These are phyloP conservation scores for Drosophila demipolita DNA, from an alignment of 2,888 invertebrate genomes.

Conservation along the genomic window DNA sequence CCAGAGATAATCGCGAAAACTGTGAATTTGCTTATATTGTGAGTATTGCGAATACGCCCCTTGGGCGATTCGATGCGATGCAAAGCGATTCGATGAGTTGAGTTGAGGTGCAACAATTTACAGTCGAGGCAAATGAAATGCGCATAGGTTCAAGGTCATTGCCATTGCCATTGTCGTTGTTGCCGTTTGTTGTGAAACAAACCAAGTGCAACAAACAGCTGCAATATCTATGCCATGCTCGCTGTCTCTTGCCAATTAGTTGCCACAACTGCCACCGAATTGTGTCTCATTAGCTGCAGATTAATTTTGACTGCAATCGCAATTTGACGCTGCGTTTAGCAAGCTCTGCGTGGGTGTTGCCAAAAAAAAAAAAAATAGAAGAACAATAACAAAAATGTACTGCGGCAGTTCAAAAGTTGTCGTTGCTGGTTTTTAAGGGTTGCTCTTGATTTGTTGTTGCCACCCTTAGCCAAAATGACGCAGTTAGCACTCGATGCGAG, in stretches of 20 bases:
- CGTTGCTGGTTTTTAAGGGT: constrained; percentile 14
- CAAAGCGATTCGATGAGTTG: background rate
- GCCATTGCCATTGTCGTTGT: constrained; percentile 51
- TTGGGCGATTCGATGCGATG: background rate
- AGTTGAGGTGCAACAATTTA: background rate
- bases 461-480: constrained; percentile 38
- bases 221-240: constrained; percentile 18
- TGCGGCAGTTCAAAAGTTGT: constrained; percentile 3
- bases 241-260: constrained; percentile 61
- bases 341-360: constrained; percentile 53
- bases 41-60: constrained; percentile 52
- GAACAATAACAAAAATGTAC: background rate
- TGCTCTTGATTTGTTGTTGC: background rate
- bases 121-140: constrained; percentile 28
- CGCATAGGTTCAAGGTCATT: constrained; percentile 51
- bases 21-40: constrained; percentile 16
- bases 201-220: constrained; percentile 38
- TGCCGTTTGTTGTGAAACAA: constrained; percentile 31
- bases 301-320: constrained; percentile 70
- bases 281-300: constrained; percentile 75
- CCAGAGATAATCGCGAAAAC: constrained; percentile 10
- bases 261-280: constrained; percentile 48
- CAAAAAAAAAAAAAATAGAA: constrained; percentile 39
- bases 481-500: constrained; percentile 42
- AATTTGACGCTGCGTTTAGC: constrained; percentile 67